Evolutionary conservation across 2,113 vertebrate species (phyloP), one percentile per base, ranked within the genome.

Genomic region (Alethe diademata): DNA sequence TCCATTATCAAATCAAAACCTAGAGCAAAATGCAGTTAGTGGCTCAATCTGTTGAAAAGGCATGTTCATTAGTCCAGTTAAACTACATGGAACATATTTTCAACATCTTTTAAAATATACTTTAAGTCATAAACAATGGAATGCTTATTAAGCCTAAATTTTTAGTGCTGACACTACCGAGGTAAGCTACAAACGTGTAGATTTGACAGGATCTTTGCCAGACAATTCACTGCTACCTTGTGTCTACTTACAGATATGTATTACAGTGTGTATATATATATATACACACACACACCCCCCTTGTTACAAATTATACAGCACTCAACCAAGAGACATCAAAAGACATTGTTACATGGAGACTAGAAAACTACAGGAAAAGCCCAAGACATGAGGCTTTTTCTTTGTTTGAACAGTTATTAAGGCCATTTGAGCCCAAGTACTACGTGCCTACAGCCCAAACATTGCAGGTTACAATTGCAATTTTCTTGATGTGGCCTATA

Each of bases 251-350:
- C 2, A 24, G 1, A 74, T 15, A 12, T 11, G 9, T 9, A 20
- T 9, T 33, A 51, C 25, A 54, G 51, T 31, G n/a, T 3, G 29
- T 2, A 50, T 8, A 9, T 9, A 23, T 7, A 11, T 28, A n/a
- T 4, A 42, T 2, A 40, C 2, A 72, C 9, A n/a, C 8, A 29
- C 1, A 31, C 3, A 43, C 25, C 3, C 4, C 8, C 3, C 5
- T 47, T 47, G 33, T 51, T 67, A 88, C 60, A 90, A 75, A 9
- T 28, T 12, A 50, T 11, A 11, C 8, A 9, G 25, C 11, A 5
- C 4, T 50, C 9, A 20, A 17, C 1, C 1, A 15, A 29, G 9
- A 28, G 2, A 11, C 11, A 36, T 12, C 8, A 31, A 45, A 43
- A 22, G 15, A 50, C 23, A 60, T 35, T 38, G 19, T 29, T 64